Conservation (phyloP, 92 coral and sea anemone genomes). For the Phenganax stokvisi region DNA sequence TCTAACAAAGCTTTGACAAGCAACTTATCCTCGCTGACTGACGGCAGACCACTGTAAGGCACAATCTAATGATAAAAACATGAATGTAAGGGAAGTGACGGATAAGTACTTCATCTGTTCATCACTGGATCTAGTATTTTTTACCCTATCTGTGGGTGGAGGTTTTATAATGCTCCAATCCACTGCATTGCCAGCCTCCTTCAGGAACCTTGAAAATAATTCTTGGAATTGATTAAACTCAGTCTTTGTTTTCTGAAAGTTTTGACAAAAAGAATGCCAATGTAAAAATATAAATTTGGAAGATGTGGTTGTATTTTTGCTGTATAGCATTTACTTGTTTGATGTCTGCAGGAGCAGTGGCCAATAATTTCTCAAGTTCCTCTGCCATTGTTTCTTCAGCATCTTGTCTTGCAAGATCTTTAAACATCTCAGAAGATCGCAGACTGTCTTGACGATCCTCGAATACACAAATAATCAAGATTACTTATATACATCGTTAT, state of each 20-base stretch:
- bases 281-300: not conserved
- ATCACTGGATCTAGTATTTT: not conserved
- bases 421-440: constrained; percentile 49
- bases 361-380: constrained; percentile 57
- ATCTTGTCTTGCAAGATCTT: constrained; percentile 74
- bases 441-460: constrained; percentile 31
- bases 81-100: not conserved
- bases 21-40: constrained; percentile 34
- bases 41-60: constrained; percentile 50
- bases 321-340: constrained; percentile 50
- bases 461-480: not conserved
- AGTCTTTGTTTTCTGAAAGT: constrained; percentile 50
- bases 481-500: too few relatives aligned
- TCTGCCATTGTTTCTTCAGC: constrained; percentile 82
- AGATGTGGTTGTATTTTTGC: not conserved
- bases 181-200: constrained; percentile 91
- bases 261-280: not conserved
- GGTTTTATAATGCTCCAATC: constrained; percentile 86
- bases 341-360: constrained; percentile 50
- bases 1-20: constrained; percentile 57
- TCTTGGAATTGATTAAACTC: constrained; percentile 61
- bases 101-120: not conserved
- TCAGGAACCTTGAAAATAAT: constrained; percentile 72
- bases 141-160: constrained; percentile 89
- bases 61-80: constrained; percentile 49